Percentiles rank a stretch among this genome's conserved stretches.
phyloP scores from a whole-genome alignment of 2,888 invertebrate genomes.

The Caenorhabditis sp. region DNA sequence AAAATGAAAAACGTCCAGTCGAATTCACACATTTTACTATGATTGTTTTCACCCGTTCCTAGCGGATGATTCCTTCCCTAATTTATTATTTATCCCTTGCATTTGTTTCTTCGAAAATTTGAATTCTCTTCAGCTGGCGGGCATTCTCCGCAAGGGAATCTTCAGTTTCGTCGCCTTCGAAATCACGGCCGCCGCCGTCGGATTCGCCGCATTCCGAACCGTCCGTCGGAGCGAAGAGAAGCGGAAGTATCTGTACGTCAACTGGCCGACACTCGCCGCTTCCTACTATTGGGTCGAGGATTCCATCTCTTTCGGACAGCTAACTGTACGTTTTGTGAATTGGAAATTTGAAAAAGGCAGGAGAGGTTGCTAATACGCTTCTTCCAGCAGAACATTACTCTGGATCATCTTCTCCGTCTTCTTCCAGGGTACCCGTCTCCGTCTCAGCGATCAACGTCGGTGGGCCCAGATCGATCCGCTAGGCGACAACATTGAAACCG shows the following conservation, averaged over 20 bases:
- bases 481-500: conserved; percentile 64
- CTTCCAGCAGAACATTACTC: no score
- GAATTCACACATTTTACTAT: background rate
- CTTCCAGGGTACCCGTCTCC: conserved; percentile 71
- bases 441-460: conserved; percentile 68
- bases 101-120: no score
- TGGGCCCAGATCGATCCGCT: conserved; percentile 61
- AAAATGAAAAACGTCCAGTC: background rate
- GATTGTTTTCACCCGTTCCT: background rate
- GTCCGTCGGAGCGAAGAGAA: conserved; percentile 66
- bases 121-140: conserved; percentile 65
- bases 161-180: conserved; percentile 69
- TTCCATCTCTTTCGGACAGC: conserved; percentile 71
- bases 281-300: conserved; percentile 74
- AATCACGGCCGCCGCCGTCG: conserved; percentile 53
- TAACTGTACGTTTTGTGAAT: conserved; percentile 51
- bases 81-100: no score
- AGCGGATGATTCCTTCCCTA: background rate
- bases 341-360: no score
- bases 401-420: background rate
- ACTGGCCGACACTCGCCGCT: conserved; percentile 63
- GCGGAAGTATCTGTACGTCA: conserved; percentile 67
- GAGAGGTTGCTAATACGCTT: no score
- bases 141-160: conserved; percentile 63
- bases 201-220: conserved; percentile 58